These are phyloP conservation scores for Liodrosophila aerea DNA, from an alignment of 2,888 invertebrate species.

Conservation along the genomic window DNA sequence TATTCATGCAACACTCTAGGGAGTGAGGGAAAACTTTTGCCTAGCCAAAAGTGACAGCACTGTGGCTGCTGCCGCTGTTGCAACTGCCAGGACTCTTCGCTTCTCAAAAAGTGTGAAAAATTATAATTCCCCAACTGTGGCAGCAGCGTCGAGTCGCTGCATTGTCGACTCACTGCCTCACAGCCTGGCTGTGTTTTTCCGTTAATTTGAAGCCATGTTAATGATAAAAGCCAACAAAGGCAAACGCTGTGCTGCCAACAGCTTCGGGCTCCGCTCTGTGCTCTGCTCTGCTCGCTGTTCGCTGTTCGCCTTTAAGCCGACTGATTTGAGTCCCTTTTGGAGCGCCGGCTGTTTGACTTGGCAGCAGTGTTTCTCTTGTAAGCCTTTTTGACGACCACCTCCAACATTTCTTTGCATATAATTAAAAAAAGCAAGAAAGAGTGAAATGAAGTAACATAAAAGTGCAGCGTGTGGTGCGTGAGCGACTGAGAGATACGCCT, in stretches of 20 bases:
- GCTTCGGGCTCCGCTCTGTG: constrained; percentile 31
- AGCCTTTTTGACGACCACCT: constrained; percentile 67
- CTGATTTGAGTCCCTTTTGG: constrained; percentile 64
- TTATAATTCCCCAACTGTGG: constrained; percentile 65
- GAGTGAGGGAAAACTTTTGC: constrained; percentile 43
- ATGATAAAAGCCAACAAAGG: constrained; percentile 75
- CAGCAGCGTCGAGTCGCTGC: background rate
- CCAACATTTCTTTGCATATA: constrained; percentile 71
- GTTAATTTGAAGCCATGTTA: constrained; percentile 71
- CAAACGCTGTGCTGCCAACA: constrained; percentile 28
- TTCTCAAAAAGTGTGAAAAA: constrained; percentile 56
- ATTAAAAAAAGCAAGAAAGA: constrained; percentile 53
- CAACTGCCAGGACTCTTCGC: background rate
- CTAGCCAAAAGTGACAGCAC: constrained; percentile 16
- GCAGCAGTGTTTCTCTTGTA: constrained; percentile 37
- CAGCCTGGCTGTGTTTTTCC: constrained; percentile 38
- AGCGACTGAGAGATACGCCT: constrained; percentile 7
- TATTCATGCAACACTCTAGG: constrained; percentile 72
- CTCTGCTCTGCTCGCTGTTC: background rate
- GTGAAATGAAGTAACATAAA: constrained; percentile 17
- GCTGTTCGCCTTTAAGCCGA: constrained; percentile 45
- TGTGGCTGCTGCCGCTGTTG: background rate
- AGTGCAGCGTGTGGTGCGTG: constrained; percentile 2
- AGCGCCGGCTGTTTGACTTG: constrained; percentile 39
- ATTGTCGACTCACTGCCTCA: background rate